A percentile compares a stretch with the other conserved stretches of the same genome.
These are phyloP conservation scores for Aphelinus certus DNA, from an alignment of 1,140 invertebrate species.

Conservation along the genomic window DNA sequence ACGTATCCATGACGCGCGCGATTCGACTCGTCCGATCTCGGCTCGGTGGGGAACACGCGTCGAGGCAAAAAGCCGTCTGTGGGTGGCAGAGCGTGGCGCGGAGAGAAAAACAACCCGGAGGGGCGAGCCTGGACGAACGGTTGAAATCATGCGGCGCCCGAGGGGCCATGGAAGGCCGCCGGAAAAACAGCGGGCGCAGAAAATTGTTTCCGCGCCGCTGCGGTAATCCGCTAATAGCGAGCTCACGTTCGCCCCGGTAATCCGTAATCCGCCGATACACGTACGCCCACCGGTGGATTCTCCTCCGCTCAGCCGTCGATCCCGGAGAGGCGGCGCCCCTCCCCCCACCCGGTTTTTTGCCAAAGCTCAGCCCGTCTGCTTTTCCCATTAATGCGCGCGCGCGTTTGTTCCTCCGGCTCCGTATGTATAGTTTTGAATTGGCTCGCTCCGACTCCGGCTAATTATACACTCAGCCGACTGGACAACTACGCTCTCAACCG, in stretches of 20 bases:
- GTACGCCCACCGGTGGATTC: constrained; percentile 33
- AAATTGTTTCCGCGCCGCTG: constrained; percentile 53
- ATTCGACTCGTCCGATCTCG: no score
- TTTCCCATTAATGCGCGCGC: no score
- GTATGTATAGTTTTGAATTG: not conserved
- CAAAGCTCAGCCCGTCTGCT: no score
- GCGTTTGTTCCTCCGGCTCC: no score
- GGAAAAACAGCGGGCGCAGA: constrained; percentile 46
- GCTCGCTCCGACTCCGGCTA: not conserved
- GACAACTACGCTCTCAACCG: no score
- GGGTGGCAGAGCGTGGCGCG: no score
- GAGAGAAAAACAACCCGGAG: no score
- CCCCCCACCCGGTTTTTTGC: not conserved
- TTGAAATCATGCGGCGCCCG: not conserved
- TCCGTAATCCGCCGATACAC: constrained; percentile 58
- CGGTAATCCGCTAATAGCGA: constrained; percentile 61
- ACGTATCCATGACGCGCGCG: no score
- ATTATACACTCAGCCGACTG: no score
- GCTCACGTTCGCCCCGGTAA: constrained; percentile 52
- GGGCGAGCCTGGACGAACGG: no score
- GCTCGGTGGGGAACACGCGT: no score
- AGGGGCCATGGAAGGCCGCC: not conserved
- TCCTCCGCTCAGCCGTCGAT: constrained; percentile 30
- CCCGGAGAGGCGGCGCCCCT: constrained; percentile 23
- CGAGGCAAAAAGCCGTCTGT: no score